Conservation (phyloP, 35 echinoderm and acorn worm genomes). For the Apostichopus californicus region DNA sequence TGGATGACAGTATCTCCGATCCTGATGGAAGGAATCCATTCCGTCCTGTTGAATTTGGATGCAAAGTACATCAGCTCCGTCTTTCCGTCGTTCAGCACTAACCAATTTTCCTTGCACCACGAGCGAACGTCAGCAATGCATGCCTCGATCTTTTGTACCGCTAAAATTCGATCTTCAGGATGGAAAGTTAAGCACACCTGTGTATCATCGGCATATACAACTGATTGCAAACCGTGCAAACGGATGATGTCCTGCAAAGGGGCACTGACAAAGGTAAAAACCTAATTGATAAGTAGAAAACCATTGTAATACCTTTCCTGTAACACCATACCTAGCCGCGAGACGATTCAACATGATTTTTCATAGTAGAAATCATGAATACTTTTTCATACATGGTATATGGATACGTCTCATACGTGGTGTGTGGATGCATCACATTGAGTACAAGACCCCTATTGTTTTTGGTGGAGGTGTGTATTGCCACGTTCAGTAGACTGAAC, state of each 20-base stretch:
- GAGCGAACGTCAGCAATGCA: constrained; percentile 16
- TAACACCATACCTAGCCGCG: not conserved
- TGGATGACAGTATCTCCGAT: not conserved
- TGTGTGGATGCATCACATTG: too few relatives aligned
- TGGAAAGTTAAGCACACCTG: constrained; percentile 14
- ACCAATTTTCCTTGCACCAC: constrained; percentile 26
- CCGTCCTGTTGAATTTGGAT: constrained; percentile 11
- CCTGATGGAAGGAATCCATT: constrained; percentile 18
- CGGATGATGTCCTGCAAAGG: constrained; percentile 48
- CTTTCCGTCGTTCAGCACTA: constrained; percentile 14
- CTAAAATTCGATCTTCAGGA: constrained; percentile 1
- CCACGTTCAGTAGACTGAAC: too few relatives aligned
- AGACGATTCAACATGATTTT: too few relatives aligned
- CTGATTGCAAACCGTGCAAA: constrained; percentile 30
- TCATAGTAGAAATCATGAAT: too few relatives aligned
- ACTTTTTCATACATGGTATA: too few relatives aligned
- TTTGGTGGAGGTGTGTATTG: too few relatives aligned
- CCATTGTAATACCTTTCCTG: constrained; percentile 48
- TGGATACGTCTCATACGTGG: too few relatives aligned
- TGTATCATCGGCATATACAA: constrained; percentile 56
- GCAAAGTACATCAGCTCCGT: constrained; percentile 22
- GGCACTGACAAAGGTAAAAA: constrained; percentile 49
- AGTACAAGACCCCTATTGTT: too few relatives aligned
- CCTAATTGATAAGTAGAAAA: constrained; percentile 43
- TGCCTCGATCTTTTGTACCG: constrained; percentile 8